Base-by-base conservation (phyloP, 2,113 vertebrate genomes). In the Leptosomus discolor region DNA sequence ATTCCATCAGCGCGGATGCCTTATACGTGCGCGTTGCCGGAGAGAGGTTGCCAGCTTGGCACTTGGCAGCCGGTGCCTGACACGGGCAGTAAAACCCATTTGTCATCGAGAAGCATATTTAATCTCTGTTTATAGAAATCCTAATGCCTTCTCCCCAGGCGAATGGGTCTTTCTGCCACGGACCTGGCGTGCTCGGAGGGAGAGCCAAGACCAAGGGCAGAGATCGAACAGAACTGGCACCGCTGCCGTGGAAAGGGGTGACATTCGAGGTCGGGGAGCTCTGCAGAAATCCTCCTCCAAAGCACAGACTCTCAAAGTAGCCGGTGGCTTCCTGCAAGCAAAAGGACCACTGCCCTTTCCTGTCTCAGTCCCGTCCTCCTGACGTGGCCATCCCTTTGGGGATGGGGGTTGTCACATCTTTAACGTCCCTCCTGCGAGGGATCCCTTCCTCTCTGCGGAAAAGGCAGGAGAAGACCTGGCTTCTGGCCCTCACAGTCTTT, bases 11-110 rank as follows among this genome's bases (percentile, higher is more conserved):
- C 1, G 6, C 0, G 24, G 88, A 63, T 57, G 94, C 88, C 76
- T 91, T 65, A 1, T 39, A 8, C 94, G 0, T 24, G 89, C n/a
- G 77, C 77, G 18, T 58, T 48, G 54, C 77, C 4, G 39, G 11
- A 12, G 48, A 21, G 54, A 22, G 18, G 43, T 30, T 94, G 96
- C 94, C 97, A 95, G 64, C 51, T 77, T 91, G 97, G 91, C 90
- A 39, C 58, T 67, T 14, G 86, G 96, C 91, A 95, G 88, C 54
- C 5, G 1, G 12, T 30, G 67, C 78, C 90, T 94, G 94, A 93
- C 68, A 27, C 0, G 15, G 87, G 93, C 93, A 86, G 71, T 58
- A 88, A 68, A 84, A 53, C 19, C 45, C 57, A 92, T 88, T 97
- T 70, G 85, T 94, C 94, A 88, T 61, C 3, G 1, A 14, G 34